phyloP scores from a whole-genome alignment of 2,888 invertebrate genomes.

The Rutpela maculata region DNA sequence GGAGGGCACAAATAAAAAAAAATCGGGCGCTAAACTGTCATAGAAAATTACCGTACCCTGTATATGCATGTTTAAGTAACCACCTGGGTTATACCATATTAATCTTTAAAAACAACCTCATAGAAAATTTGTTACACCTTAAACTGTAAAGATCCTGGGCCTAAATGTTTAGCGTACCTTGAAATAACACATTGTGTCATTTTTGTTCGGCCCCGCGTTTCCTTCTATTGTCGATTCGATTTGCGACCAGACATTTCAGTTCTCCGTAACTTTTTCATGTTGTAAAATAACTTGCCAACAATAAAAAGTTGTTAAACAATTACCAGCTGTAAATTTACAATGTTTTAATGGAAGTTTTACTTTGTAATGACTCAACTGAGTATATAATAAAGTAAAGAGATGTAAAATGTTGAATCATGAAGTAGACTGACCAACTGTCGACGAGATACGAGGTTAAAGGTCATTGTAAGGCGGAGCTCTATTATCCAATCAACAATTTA shows the following conservation, averaged over 20 bases:
- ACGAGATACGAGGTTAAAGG: slow-evolving; percentile 59
- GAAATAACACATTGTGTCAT: slow-evolving; percentile 66
- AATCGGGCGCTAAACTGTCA: not conserved
- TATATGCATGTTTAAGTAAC: not conserved
- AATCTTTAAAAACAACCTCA: slow-evolving; percentile 23
- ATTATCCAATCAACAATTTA: slow-evolving; percentile 60
- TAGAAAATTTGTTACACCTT: slow-evolving; percentile 35
- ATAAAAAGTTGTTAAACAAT: slow-evolving; percentile 33
- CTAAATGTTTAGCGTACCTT: slow-evolving; percentile 62
- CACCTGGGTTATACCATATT: not conserved
- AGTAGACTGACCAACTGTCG: slow-evolving; percentile 52
- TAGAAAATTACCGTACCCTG: not conserved
- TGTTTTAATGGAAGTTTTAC: slow-evolving; percentile 19
- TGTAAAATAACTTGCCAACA: not conserved
- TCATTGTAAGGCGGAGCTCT: slow-evolving; percentile 58
- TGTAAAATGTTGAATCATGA: slow-evolving; percentile 46
- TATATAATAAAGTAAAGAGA: slow-evolving; percentile 15
- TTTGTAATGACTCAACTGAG: slow-evolving; percentile 19
- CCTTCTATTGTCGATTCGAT: slow-evolving; percentile 65
- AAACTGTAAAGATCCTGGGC: slow-evolving; percentile 38
- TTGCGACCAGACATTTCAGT: slow-evolving; percentile 50
- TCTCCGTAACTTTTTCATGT: slow-evolving; percentile 28
- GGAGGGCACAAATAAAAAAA: too few species aligned
- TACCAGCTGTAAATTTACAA: slow-evolving; percentile 15
- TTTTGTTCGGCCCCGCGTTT: slow-evolving; percentile 56